phyloP scores from a whole-genome alignment of 2,888 invertebrate species.

The Pheosia gnoma region DNA sequence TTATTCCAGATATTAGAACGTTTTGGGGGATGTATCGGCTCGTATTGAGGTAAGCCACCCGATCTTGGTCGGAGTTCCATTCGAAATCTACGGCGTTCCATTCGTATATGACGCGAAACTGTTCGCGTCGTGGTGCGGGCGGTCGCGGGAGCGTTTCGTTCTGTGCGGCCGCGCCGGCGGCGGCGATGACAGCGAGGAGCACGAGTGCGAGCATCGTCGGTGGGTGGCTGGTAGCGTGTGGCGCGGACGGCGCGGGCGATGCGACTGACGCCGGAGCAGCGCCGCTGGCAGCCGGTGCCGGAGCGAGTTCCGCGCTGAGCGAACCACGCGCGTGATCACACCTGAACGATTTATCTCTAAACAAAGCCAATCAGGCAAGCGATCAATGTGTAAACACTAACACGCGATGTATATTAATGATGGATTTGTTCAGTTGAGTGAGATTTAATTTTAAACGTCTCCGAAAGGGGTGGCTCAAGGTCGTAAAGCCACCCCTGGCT shows the following conservation, averaged over 20 bases:
- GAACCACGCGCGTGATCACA: constrained; percentile 57
- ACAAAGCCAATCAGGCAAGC: constrained; percentile 36
- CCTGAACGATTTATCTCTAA: constrained; percentile 41
- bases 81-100: constrained; percentile 89
- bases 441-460: constrained; percentile 17
- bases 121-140: constrained; percentile 70
- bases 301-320: constrained; percentile 28
- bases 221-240: constrained; percentile 55
- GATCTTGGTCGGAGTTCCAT: constrained; percentile 85
- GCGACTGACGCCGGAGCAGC: constrained; percentile 65
- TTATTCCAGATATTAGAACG: constrained; percentile 87
- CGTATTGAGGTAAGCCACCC: constrained; percentile 79
- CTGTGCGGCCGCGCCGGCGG: constrained; percentile 72
- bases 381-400: constrained; percentile 36
- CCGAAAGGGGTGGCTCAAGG: constrained; percentile 60
- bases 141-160: constrained; percentile 60
- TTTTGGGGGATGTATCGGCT: constrained; percentile 87
- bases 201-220: constrained; percentile 63
- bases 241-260: constrained; percentile 65
- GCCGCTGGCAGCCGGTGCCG: constrained; percentile 37
- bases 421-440: constrained; percentile 4
- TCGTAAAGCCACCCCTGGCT: constrained; percentile 64
- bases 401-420: constrained; percentile 29
- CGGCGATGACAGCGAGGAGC: constrained; percentile 61
- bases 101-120: constrained; percentile 88